Percentiles rank a stretch among this genome's conserved stretches.
These are phyloP conservation scores for Rhagologus leucostigma DNA, from an alignment of 2,113 vertebrate genomes.

Conservation along the genomic window DNA sequence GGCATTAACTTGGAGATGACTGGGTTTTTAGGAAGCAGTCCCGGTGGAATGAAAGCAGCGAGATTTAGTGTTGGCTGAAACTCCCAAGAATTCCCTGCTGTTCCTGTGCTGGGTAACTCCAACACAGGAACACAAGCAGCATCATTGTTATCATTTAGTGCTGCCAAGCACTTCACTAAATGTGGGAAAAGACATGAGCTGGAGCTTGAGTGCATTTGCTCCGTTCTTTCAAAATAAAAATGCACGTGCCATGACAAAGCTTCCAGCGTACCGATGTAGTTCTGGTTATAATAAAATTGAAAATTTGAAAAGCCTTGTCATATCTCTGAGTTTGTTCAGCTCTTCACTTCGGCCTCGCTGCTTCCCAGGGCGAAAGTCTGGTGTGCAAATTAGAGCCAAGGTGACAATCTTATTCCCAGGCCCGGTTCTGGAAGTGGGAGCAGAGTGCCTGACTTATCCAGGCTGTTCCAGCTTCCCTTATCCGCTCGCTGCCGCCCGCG, in stretches of 20 bases:
- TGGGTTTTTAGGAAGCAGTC: not conserved
- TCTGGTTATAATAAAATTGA: not conserved
- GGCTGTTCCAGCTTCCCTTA: not conserved
- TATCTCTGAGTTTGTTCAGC: not conserved
- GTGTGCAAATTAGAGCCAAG: not conserved
- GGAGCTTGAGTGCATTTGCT: not conserved
- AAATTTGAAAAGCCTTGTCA: not conserved
- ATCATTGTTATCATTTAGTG: not conserved
- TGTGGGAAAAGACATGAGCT: not conserved
- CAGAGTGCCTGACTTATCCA: not conserved
- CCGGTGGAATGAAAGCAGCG: not conserved
- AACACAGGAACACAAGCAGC: not conserved
- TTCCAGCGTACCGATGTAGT: not conserved
- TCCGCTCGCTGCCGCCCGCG: accelerated
- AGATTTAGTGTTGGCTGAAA: not conserved
- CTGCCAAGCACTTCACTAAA: not conserved
- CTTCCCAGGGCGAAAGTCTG: not conserved
- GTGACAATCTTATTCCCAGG: not conserved
- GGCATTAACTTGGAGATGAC: not conserved
- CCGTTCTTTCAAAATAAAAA: not conserved
- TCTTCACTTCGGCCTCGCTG: not conserved
- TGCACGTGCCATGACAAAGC: not conserved
- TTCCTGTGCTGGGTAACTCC: not conserved
- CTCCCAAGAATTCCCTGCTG: not conserved
- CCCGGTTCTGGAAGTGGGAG: not conserved